Evolutionary conservation across 2,888 invertebrate genomes (phyloP).

Genomic region (Eupithecia dodoneata): DNA sequence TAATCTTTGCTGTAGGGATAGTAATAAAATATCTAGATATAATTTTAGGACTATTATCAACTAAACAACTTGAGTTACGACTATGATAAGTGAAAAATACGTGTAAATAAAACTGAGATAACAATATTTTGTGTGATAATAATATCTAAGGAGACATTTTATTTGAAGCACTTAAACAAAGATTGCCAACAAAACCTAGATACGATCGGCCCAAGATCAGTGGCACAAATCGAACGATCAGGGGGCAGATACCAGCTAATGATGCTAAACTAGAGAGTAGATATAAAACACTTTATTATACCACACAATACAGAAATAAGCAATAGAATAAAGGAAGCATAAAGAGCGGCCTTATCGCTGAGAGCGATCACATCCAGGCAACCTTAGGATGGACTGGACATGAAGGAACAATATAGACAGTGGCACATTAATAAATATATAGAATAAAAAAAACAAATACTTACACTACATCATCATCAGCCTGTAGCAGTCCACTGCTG

Average conservation of each 20-base stretch:
- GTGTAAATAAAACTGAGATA: background rate
- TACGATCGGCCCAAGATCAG: background rate
- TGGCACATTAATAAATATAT: too few relatives aligned
- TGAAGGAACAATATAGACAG: too few relatives aligned
- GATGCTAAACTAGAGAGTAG: background rate
- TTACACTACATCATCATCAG: too few relatives aligned
- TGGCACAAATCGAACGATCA: background rate
- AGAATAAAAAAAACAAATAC: too few relatives aligned
- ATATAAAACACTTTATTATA: too few relatives aligned
- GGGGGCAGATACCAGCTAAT: background rate
- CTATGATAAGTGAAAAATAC: background rate
- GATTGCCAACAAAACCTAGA: background rate
- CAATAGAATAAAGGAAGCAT: too few relatives aligned
- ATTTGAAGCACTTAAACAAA: background rate
- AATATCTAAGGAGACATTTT: background rate
- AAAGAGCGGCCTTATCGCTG: too few relatives aligned
- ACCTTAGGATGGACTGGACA: too few relatives aligned
- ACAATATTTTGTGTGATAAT: background rate
- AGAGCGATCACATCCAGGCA: too few relatives aligned
- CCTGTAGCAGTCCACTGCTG: too few relatives aligned
- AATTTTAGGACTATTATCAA: background rate
- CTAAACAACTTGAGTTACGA: background rate
- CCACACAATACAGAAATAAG: too few relatives aligned
- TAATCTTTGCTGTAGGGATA: background rate
- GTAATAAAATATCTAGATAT: background rate